These are phyloP conservation scores for Neosalanx taihuensis DNA, from an alignment of 2,797 vertebrate species.

Conservation along the genomic window DNA sequence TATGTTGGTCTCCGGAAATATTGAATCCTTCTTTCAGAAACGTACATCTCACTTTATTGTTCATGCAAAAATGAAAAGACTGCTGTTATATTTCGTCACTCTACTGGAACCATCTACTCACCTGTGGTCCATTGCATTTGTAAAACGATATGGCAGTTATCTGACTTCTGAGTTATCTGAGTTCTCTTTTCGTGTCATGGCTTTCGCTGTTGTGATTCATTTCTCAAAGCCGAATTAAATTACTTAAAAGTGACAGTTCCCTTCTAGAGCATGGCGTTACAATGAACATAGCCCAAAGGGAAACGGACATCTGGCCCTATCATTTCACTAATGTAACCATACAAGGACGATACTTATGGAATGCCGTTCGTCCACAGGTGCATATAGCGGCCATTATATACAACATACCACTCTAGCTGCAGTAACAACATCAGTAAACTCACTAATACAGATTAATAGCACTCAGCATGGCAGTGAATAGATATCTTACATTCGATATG, in stretches of 20 bases:
- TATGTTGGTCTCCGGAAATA: neutral
- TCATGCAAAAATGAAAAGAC: too few relatives aligned
- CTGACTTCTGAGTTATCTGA: too few relatives aligned
- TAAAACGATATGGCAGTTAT: too few relatives aligned
- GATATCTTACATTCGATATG: constrained; percentile 77
- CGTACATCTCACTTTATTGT: neutral
- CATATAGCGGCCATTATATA: constrained; percentile 73
- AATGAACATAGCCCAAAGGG: neutral
- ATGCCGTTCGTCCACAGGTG: constrained; percentile 67
- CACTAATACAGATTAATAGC: constrained; percentile 72
- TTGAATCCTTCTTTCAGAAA: neutral
- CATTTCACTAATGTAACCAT: constrained; percentile 57
- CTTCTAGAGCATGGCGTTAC: neutral
- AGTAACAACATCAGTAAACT: constrained; percentile 72
- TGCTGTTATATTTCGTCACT: too few relatives aligned
- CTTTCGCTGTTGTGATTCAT: neutral
- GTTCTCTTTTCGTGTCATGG: neutral
- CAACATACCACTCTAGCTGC: constrained; percentile 74
- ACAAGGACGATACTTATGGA: constrained; percentile 67
- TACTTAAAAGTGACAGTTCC: neutral
- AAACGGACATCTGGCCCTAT: neutral
- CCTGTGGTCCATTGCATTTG: too few relatives aligned
- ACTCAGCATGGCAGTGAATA: constrained; percentile 81
- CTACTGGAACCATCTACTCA: too few relatives aligned
- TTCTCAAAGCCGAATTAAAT: neutral